Evolutionary conservation across 2,888 invertebrate species (phyloP).

Genomic region (Amiota communis): DNA sequence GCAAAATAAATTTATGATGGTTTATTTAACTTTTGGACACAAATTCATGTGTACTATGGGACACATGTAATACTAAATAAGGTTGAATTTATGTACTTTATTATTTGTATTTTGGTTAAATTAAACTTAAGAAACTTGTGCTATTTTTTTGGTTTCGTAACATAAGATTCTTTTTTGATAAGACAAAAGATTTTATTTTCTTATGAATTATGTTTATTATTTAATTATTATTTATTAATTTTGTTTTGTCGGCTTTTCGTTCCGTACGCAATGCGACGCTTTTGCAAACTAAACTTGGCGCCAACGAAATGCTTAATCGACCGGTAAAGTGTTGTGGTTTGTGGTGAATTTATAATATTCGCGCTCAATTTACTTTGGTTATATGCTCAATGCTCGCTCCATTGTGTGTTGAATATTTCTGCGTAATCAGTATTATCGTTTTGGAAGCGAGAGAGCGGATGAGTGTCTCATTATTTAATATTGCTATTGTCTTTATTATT

Average conservation of each 20-base stretch:
- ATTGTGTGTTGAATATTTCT: conserved; percentile 11
- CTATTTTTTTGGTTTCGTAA: neutral
- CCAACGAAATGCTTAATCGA: conserved; percentile 1
- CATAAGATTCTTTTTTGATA: no score
- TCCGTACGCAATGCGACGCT: conserved; percentile 1
- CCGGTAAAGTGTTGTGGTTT: conserved; percentile 14
- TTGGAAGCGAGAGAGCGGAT: no score
- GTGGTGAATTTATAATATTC: conserved; percentile 15
- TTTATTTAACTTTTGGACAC: no score
- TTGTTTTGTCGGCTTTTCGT: neutral
- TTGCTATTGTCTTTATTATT: neutral
- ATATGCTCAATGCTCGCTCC: neutral
- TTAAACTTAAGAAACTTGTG: neutral
- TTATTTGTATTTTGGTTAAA: conserved; percentile 3
- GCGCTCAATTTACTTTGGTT: neutral
- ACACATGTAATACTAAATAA: no score
- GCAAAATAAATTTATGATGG: neutral
- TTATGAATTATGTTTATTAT: no score
- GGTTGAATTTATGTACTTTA: neutral
- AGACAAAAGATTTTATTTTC: neutral
- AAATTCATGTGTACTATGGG: neutral
- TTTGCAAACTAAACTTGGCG: conserved; percentile 22
- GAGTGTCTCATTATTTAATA: no score
- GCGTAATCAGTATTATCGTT: conserved; percentile 11
- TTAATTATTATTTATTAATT: neutral